Evolutionary conservation across 1,140 invertebrate species (phyloP).

Genomic region (Achroia grisella): DNA sequence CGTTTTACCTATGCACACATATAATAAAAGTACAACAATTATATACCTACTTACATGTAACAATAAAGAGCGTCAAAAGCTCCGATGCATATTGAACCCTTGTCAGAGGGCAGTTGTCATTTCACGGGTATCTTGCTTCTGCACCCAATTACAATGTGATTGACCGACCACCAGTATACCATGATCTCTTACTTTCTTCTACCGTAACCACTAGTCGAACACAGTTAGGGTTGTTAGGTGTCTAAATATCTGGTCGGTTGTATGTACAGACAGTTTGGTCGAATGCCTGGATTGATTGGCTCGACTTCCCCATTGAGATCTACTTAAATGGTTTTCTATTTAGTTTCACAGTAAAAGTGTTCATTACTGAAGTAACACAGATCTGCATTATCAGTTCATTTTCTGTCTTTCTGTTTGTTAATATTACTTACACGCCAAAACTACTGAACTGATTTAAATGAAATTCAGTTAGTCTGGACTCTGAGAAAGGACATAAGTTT

Average conservation of each 20-base stretch:
- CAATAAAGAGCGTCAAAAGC: slow-evolving; percentile 39
- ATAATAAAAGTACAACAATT: too few relatives aligned
- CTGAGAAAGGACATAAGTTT: too few relatives aligned
- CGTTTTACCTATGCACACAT: too few relatives aligned
- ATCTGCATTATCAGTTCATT: too few relatives aligned
- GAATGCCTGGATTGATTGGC: slow-evolving; percentile 54
- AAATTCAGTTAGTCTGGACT: too few relatives aligned
- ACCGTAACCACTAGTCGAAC: not conserved
- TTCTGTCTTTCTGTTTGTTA: too few relatives aligned
- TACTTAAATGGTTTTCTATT: not conserved
- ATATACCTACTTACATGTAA: too few relatives aligned
- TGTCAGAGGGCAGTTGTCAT: slow-evolving; percentile 57
- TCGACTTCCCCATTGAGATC: slow-evolving; percentile 8
- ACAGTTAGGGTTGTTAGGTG: slow-evolving; percentile 4
- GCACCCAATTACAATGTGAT: slow-evolving; percentile 61
- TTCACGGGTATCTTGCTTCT: slow-evolving; percentile 59
- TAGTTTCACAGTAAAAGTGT: not conserved
- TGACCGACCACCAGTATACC: slow-evolving; percentile 30
- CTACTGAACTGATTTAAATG: too few relatives aligned
- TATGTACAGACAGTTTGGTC: slow-evolving; percentile 50
- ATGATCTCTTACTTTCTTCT: slow-evolving; percentile 12
- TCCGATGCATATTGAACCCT: slow-evolving; percentile 41
- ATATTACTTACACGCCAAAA: too few relatives aligned
- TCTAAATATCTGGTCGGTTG: slow-evolving; percentile 21
- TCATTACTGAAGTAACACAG: too few relatives aligned